These are phyloP conservation scores for Caenorhabditis brenneri DNA, from an alignment of 1,140 invertebrate species.

Conservation along the genomic window DNA sequence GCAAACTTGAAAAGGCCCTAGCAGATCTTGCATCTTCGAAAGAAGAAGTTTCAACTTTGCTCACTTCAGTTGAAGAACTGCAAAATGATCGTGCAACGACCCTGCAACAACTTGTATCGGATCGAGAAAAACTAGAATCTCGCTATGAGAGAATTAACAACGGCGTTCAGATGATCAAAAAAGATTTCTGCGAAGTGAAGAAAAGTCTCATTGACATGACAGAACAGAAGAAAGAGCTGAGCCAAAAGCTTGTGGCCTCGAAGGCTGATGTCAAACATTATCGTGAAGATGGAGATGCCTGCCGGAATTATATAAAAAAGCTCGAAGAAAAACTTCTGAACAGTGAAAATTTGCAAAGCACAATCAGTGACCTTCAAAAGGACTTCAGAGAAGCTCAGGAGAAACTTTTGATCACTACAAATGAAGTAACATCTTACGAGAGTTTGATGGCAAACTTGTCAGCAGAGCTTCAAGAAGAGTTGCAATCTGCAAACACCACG, in stretches of 20 bases:
- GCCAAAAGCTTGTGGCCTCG: neutral
- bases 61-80: neutral
- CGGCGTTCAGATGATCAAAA: neutral
- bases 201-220: neutral
- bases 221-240: neutral
- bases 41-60: neutral
- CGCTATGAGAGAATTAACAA: neutral
- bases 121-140: neutral
- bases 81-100: neutral
- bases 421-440: neutral
- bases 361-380: neutral
- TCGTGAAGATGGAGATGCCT: neutral
- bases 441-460: neutral
- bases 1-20: neutral
- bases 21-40: neutral
- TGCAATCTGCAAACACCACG: neutral
- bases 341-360: neutral
- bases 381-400: neutral
- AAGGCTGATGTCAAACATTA: neutral
- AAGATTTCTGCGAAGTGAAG: neutral
- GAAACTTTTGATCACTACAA: neutral
- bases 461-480: neutral
- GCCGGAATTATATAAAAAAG: neutral
- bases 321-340: neutral
- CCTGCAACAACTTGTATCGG: neutral